phyloP scores from a whole-genome alignment of 2,797 vertebrate genomes.

The Sphenopsis melanotis region DNA sequence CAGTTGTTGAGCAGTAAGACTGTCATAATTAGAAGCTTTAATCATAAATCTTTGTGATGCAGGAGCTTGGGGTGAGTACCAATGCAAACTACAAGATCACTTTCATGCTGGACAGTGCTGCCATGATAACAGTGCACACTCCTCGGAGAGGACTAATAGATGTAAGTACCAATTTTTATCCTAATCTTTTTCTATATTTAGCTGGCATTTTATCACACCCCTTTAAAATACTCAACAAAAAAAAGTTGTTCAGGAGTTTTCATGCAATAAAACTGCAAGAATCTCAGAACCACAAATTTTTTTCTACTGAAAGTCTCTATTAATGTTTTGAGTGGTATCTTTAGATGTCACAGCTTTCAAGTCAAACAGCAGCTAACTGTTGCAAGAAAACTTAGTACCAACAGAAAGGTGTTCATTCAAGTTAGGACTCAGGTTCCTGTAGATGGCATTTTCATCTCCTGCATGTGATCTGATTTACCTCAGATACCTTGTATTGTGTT shows the following conservation, averaged over 20 bases:
- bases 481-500: neutral
- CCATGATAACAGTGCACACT: slow-evolving; percentile 99
- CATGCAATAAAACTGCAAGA: neutral
- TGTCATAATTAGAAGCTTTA: slow-evolving; percentile 21
- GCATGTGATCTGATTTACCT: neutral
- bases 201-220: neutral
- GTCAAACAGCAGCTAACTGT: neutral
- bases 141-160: slow-evolving; percentile 96
- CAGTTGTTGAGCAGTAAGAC: neutral
- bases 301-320: neutral
- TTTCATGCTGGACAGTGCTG: slow-evolving; percentile 98
- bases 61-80: slow-evolving; percentile 96
- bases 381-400: neutral
- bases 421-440: neutral
- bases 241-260: neutral
- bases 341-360: neutral
- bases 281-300: neutral
- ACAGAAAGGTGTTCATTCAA: neutral
- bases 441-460: neutral
- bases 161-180: slow-evolving; percentile 72
- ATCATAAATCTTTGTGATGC: slow-evolving; percentile 24
- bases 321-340: neutral
- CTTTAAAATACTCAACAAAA: neutral
- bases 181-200: neutral
- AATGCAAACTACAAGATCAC: slow-evolving; percentile 98